Evolutionary conservation across 2,888 invertebrate genomes (phyloP).

Genomic region (Drosophila infuscata): DNA sequence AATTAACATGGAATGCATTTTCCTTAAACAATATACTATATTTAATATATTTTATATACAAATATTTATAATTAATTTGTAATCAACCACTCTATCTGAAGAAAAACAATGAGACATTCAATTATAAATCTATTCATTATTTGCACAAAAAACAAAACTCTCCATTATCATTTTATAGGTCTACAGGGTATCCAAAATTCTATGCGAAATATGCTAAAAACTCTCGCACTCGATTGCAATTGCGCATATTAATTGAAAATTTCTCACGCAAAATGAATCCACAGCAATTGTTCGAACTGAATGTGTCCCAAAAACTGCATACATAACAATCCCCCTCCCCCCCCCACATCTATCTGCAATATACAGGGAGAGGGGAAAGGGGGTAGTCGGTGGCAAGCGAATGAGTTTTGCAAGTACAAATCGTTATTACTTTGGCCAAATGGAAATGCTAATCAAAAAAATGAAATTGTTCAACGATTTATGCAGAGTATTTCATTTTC

Average conservation of each 20-base stretch:
- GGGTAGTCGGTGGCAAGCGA: neutral
- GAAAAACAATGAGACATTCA: neutral
- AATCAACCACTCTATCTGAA: accelerated
- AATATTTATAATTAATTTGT: neutral
- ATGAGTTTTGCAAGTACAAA: constrained; percentile 39
- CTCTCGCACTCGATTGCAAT: constrained; percentile 65
- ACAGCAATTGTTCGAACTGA: constrained; percentile 56
- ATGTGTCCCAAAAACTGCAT: constrained; percentile 56
- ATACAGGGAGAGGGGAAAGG: neutral
- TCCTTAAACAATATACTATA: too few species aligned
- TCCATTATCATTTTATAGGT: too few species aligned
- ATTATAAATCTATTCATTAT: neutral
- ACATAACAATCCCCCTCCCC: constrained; percentile 52
- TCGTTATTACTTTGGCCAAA: constrained; percentile 62
- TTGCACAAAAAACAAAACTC: neutral
- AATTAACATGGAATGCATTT: too few species aligned
- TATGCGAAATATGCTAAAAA: constrained; percentile 70
- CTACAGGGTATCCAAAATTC: constrained; percentile 41
- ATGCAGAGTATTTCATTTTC: constrained; percentile 36
- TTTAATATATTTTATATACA: accelerated
- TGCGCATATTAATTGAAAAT: constrained; percentile 81
- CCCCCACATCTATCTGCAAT: constrained; percentile 12
- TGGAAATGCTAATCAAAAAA: constrained; percentile 69
- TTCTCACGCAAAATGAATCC: constrained; percentile 73
- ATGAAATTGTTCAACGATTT: constrained; percentile 56